Evolutionary conservation across 92 coral and sea anemone species (phyloP).

Genomic region (Micromussa lordhowensis): DNA sequence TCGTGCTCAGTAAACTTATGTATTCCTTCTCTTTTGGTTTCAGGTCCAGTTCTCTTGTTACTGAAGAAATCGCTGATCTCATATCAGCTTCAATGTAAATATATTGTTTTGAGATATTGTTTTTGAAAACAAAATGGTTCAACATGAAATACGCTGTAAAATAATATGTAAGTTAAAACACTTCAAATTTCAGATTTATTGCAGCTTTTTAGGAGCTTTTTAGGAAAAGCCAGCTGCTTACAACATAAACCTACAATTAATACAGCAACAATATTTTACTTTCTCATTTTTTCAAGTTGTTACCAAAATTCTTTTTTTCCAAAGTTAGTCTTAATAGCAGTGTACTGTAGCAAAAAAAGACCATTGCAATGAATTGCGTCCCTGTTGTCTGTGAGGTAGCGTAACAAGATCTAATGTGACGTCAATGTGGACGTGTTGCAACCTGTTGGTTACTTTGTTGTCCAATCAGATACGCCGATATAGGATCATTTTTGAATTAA

Average conservation of each 20-base stretch:
- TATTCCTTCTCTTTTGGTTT: background rate
- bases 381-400: background rate
- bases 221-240: background rate
- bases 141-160: background rate
- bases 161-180: too few species aligned
- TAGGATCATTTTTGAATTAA: background rate
- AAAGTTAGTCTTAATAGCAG: too few species aligned
- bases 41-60: background rate
- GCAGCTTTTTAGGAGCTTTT: background rate
- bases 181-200: background rate
- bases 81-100: background rate
- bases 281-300: too few species aligned
- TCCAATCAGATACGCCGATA: constrained; percentile 27
- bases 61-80: background rate
- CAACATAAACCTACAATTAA: background rate
- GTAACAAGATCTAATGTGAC: background rate
- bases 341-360: too few species aligned
- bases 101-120: background rate
- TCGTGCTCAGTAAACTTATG: background rate
- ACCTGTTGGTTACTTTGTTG: background rate
- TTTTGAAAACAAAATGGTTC: background rate
- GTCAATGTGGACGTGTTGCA: constrained; percentile 6
- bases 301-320: too few species aligned
- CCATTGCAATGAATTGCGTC: background rate
- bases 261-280: too few species aligned